Evolutionary conservation across 2,113 vertebrate genomes (phyloP), one percentile per base, ranked within the genome.

Genomic region (Nothoprocta pentlandii): DNA sequence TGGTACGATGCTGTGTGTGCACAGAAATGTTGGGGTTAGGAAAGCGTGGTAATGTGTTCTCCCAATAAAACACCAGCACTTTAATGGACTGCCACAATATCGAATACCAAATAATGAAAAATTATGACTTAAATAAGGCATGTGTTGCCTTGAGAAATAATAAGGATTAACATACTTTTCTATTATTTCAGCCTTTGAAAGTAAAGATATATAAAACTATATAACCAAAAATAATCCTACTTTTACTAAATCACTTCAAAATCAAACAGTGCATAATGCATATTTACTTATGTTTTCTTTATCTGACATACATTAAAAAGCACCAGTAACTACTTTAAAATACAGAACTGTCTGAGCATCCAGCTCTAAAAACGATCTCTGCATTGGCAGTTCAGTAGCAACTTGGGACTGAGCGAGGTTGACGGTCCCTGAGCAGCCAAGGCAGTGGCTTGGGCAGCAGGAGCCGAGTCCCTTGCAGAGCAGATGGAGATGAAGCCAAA

Each of bases 381-480:
- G 82, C 30, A 8, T 7, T 10, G 9, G 26, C 44, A 26, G 11
- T 22, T 34, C 30, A 20, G 39, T 13, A 16, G 16, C 4, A 4
- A 44, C 39, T 42, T 19, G 1, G 16, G 32, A 0, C 47, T 46
- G 56, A 74, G n/a, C 1, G n/a, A 71, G 62, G 17, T 36, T 51
- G 32, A 32, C 0, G 0, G 53, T 2, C 17, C 32, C 28, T 16
- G 28, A 1, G 0, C 1, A 28, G 53, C 86, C 59, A 32, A 74
- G 71, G 41, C 59, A 95, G 34, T 17, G 17, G 39, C 53, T 42
- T 54, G n/a, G 49, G 25, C 15, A 30, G 9, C 51, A 41, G 51
- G 4, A 44, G 5, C 59, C 16, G 2, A 0, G 21, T 49, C 23
- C 16, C 62, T 73, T 61, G 14, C 59, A 68, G n/a, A 58, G 59